A percentile compares a stretch with the other conserved stretches of the same genome.
phyloP scores from a whole-genome alignment of 2,888 invertebrate species.

The Sabatieria punctata region DNA sequence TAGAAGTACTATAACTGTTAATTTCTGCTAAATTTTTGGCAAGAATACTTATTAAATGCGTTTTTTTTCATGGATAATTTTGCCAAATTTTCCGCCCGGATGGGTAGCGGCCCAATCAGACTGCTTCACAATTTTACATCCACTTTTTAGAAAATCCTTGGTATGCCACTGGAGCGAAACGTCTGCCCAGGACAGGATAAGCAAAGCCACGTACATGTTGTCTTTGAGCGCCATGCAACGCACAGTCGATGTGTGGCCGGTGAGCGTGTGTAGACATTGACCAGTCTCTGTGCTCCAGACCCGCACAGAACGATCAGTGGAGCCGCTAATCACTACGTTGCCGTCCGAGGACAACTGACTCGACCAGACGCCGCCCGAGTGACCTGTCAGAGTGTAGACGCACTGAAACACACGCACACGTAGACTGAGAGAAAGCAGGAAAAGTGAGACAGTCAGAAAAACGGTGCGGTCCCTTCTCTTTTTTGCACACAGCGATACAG shows the following conservation, averaged over 20 bases:
- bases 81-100: too few relatives aligned
- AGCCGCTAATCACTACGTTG: constrained; percentile 68
- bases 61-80: too few relatives aligned
- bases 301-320: constrained; percentile 85
- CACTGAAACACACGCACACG: constrained; percentile 45
- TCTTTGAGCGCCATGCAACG: constrained; percentile 91
- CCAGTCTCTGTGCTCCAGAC: constrained; percentile 74
- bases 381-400: constrained; percentile 76
- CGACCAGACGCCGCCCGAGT: constrained; percentile 98
- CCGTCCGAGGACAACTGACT: constrained; percentile 71
- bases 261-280: constrained; percentile 70
- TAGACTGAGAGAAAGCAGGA: neutral
- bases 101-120: too few relatives aligned
- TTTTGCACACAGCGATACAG: too few relatives aligned
- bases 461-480: neutral
- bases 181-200: too few relatives aligned
- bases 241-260: constrained; percentile 94
- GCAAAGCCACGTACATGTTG: constrained; percentile 54
- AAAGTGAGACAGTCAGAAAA: neutral
- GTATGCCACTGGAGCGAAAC: too few relatives aligned
- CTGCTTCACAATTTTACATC: too few relatives aligned
- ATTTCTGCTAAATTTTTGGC: too few relatives aligned
- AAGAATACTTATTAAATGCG: too few relatives aligned
- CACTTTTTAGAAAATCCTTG: too few relatives aligned
- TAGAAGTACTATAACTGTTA: too few relatives aligned